A percentile compares a stretch with the other conserved stretches of the same genome.
Evolutionary conservation across 2,113 vertebrate genomes (phyloP).

Genomic region (Dipodomys stephensi): DNA sequence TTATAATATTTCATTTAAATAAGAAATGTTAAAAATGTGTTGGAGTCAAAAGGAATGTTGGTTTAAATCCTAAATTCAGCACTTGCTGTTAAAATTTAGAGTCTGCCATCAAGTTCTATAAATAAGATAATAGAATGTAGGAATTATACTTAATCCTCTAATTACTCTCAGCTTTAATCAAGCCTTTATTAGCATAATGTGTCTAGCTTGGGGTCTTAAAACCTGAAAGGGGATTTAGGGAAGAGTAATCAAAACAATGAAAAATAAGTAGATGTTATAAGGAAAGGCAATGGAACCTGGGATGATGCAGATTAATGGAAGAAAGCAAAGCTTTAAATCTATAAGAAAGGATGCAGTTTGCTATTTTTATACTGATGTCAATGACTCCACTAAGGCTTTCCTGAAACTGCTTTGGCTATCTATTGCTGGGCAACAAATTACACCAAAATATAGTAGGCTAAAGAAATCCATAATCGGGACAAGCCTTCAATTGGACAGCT

Average conservation of each 20-base stretch:
- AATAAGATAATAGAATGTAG: slow-evolving; percentile 84
- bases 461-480: background rate
- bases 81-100: slow-evolving; percentile 79
- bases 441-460: background rate
- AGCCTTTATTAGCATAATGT: slow-evolving; percentile 83
- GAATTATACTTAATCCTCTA: slow-evolving; percentile 82
- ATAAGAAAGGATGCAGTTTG: background rate
- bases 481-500: background rate
- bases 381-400: background rate
- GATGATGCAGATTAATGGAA: slow-evolving; percentile 8
- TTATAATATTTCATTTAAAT: slow-evolving; percentile 61
- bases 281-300: slow-evolving; percentile 56
- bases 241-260: slow-evolving; percentile 81
- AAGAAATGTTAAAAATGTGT: slow-evolving; percentile 55
- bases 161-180: slow-evolving; percentile 83
- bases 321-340: background rate
- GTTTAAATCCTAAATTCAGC: slow-evolving; percentile 74
- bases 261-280: slow-evolving; percentile 72
- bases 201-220: slow-evolving; percentile 80
- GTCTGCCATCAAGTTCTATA: slow-evolving; percentile 80
- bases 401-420: background rate
- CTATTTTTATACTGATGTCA: background rate
- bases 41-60: slow-evolving; percentile 57
- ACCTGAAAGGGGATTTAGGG: slow-evolving; percentile 75
- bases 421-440: slow-evolving; percentile 2